These are phyloP conservation scores for Hemichromis elongatus DNA, from an alignment of 2,113 vertebrate species.

Conservation along the genomic window DNA sequence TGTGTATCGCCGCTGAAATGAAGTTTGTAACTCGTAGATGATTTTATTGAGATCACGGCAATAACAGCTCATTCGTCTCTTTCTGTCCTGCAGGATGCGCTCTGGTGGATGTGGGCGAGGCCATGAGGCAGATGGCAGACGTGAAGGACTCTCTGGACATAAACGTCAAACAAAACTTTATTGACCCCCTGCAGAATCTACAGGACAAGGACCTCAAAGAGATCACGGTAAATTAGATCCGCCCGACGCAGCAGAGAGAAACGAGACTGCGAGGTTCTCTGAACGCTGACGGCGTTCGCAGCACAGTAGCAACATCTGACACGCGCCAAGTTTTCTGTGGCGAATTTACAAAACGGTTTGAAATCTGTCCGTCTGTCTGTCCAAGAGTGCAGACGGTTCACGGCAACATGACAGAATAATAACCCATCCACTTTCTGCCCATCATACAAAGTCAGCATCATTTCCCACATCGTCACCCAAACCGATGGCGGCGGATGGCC, in stretches of 20 bases:
- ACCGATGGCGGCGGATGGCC: too few species aligned
- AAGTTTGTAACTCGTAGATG: not conserved
- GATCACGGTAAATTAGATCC: slow-evolving; percentile 76
- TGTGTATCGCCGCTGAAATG: rapidly evolving
- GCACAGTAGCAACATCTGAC: not conserved
- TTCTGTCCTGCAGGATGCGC: slow-evolving; percentile 72
- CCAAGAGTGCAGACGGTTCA: too few species aligned
- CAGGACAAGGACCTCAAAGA: slow-evolving; percentile 96
- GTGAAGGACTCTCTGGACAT: slow-evolving; percentile 93
- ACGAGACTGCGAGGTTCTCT: rapidly evolving
- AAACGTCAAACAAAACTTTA: slow-evolving; percentile 91
- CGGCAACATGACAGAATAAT: not conserved
- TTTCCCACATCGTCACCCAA: too few species aligned
- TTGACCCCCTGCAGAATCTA: slow-evolving; percentile 87
- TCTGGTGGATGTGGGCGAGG: slow-evolving; percentile 84
- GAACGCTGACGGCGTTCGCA: not conserved
- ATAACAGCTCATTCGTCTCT: not conserved
- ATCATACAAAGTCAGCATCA: not conserved
- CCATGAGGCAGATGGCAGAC: slow-evolving; percentile 92
- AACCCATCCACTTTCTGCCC: not conserved
- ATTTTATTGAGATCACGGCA: not conserved
- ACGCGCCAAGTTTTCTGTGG: not conserved
- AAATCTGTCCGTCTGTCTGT: not conserved
- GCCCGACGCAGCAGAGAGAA: not conserved
- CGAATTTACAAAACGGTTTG: not conserved